Conservation (phyloP, 2,888 invertebrate species). For the Pristionchus fissidentatus region DNA sequence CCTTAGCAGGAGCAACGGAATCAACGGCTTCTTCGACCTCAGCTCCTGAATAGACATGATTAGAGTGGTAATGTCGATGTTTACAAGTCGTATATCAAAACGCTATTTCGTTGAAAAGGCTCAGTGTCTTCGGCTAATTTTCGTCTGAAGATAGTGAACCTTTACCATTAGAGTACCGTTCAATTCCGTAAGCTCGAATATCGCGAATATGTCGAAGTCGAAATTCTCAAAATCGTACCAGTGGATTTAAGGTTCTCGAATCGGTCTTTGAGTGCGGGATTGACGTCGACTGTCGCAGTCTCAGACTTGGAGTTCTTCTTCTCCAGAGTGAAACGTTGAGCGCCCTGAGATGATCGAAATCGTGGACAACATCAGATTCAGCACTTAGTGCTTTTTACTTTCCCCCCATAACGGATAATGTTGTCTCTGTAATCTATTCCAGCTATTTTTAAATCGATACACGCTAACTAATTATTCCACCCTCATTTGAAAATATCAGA, state of each 20-base stretch:
- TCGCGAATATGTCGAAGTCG: not conserved
- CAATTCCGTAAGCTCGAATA: no score
- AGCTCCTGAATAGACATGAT: not conserved
- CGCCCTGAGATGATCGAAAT: slow-evolving; percentile 49
- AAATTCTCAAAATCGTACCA: not conserved
- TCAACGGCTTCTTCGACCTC: not conserved
- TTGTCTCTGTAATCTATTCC: no score
- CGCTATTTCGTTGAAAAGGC: no score
- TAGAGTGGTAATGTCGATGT: not conserved
- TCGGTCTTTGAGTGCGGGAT: not conserved
- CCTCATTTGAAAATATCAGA: no score
- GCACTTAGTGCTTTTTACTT: no score
- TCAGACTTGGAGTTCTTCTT: slow-evolving; percentile 46
- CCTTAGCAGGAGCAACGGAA: not conserved
- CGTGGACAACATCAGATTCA: not conserved
- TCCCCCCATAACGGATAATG: no score
- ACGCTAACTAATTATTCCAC: no score
- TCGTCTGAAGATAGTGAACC: no score
- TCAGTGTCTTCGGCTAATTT: no score
- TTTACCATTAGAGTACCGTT: no score
- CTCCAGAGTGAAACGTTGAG: slow-evolving; percentile 47
- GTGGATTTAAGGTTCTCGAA: slow-evolving; percentile 38
- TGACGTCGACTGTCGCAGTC: slow-evolving; percentile 19
- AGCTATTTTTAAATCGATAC: no score
- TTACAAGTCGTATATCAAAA: not conserved